Evolutionary conservation across 2,797 vertebrate species (phyloP).

Genomic region (Simalia tracyae): DNA sequence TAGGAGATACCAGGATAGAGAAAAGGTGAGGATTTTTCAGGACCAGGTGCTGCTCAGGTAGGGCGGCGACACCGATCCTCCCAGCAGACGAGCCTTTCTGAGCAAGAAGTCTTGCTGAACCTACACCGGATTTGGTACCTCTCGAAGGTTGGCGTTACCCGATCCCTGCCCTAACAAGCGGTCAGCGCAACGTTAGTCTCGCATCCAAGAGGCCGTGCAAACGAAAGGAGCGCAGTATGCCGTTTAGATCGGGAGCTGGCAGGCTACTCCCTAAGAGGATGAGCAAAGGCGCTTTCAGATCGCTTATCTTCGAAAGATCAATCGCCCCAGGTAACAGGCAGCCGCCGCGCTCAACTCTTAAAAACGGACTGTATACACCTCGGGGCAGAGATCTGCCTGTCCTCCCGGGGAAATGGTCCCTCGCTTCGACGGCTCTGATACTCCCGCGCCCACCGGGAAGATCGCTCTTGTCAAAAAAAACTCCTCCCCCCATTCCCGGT

Average conservation of each 20-base stretch:
- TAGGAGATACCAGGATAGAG: not conserved
- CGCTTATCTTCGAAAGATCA: not conserved
- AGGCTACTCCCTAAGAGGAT: not conserved
- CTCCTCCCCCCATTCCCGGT: not conserved
- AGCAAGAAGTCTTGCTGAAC: not conserved
- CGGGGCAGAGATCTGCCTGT: not conserved
- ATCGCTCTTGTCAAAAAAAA: not conserved
- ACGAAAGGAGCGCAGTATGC: not conserved
- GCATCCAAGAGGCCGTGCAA: not conserved
- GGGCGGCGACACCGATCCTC: too few relatives aligned
- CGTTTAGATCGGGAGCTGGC: not conserved
- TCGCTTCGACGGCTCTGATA: not conserved
- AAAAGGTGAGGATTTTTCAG: too few relatives aligned
- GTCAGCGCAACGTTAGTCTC: not conserved
- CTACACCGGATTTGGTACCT: not conserved
- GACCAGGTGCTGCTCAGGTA: not conserved
- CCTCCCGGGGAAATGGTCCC: fast-evolving
- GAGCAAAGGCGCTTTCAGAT: not conserved
- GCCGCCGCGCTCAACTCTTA: not conserved
- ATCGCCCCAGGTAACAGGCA: not conserved
- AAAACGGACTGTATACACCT: not conserved
- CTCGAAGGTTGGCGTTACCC: too few relatives aligned
- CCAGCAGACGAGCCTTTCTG: not conserved
- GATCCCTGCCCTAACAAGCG: not conserved
- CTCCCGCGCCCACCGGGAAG: not conserved